Conservation (phyloP, 2,888 invertebrate genomes). For the Timema podura region DNA sequence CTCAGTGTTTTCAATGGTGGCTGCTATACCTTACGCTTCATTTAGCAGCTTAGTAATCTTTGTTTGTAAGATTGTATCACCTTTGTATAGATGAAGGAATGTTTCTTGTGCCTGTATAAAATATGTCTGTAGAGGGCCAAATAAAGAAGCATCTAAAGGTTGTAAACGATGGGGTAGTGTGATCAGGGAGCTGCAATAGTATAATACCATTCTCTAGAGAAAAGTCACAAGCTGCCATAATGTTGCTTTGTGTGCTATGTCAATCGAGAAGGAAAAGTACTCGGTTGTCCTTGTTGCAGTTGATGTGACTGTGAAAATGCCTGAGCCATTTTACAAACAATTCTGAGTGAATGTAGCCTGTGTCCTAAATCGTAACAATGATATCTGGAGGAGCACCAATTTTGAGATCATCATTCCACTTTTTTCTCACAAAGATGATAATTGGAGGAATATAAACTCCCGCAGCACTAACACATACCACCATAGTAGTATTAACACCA, state of each 20-base stretch:
- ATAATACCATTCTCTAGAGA: constrained; percentile 33
- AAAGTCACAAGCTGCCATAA: constrained; percentile 33
- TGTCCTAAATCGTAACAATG: constrained; percentile 10
- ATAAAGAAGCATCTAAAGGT: constrained; percentile 31
- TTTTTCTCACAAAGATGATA: constrained; percentile 12
- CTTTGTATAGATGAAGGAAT: constrained; percentile 7
- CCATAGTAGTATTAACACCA: not conserved
- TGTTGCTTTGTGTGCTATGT: constrained; percentile 36
- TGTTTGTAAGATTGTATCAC: not conserved
- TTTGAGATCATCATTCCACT: not conserved
- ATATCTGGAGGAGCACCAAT: not conserved
- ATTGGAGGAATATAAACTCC: constrained; percentile 1
- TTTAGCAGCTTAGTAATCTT: constrained; percentile 9
- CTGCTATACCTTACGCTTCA: constrained; percentile 10
- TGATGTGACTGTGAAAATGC: constrained; percentile 40
- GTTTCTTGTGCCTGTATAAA: constrained; percentile 6
- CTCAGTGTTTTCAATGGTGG: not conserved
- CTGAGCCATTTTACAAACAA: constrained; percentile 45
- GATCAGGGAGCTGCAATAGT: constrained; percentile 35
- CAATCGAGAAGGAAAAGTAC: constrained; percentile 37
- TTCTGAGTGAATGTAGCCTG: constrained; percentile 18
- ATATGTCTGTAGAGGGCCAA: constrained; percentile 2
- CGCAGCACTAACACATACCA: not conserved
- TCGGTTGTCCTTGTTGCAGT: constrained; percentile 31
- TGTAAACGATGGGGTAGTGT: constrained; percentile 36